Base-by-base conservation (phyloP, 2,797 vertebrate genomes). In the Molossus molossus region DNA sequence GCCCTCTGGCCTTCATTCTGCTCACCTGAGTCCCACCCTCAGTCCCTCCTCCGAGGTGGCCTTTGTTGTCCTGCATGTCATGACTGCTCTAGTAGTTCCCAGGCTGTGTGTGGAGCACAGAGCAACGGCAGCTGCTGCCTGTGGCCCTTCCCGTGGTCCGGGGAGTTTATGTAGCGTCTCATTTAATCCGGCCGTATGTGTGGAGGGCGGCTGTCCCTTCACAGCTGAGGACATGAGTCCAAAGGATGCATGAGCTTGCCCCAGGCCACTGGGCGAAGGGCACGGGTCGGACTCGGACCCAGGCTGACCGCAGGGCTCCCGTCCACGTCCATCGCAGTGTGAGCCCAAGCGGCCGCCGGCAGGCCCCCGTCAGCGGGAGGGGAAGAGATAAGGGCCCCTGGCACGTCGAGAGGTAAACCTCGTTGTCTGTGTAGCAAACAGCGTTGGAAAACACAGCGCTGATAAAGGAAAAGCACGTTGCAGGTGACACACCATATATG, bases 111-210 rank as follows among this genome's bases (percentile, higher is more conserved):
- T 33, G 33, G 45, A 60, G 67, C 29, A 13, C 48, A 57, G 3
- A 10, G 23, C 25, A 2, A 67, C 14, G 3, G 10, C 23, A 17
- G 83, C 27, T 33, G 20, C 50, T 37, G 7, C 40, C 10, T 20
- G 20, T 13, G 29, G n/a, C 5, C 9, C 23, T 21, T 75, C 14
- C 65, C 80, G 25, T 6, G 13, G 20, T 23, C 48, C n/a, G 9
- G 23, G 58, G 8, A 21, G 48, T 62, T 29, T 50, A 5, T 2
- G 0, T 3, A 58, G 83, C 5, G 1, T n/a, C 64, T 96, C 45
- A 40, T 53, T 57, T 40, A 94, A 75, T 53, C 37, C 0, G 8
- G 5, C 12, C 1, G 0, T 1, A 3, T 2, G 48, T 3, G 7
- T 1, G 0, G 27, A 15, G 9, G 65, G 18, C 15, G 18, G 55